These are phyloP conservation scores for Osmerus mordax DNA, from an alignment of 2,113 vertebrate genomes.

Conservation along the genomic window DNA sequence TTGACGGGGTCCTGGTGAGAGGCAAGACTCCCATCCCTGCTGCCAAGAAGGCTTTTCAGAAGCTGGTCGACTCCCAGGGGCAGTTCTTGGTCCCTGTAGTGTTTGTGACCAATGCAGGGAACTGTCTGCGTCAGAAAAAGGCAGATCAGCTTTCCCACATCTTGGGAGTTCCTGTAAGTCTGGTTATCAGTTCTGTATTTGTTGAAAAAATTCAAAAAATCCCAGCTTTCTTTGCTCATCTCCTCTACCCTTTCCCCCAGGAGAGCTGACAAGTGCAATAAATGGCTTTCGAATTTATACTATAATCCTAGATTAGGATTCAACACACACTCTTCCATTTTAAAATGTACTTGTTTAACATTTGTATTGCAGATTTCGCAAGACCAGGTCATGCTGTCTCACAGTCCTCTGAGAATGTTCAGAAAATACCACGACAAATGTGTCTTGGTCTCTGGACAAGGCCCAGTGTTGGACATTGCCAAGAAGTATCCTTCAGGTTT, in stretches of 20 bases:
- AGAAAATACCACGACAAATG: conserved; percentile 81
- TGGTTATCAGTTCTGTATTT: not conserved
- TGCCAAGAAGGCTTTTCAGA: conserved; percentile 78
- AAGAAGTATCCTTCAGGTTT: conserved; percentile 79
- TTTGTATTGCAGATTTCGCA: conserved; percentile 71
- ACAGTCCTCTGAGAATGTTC: conserved; percentile 83
- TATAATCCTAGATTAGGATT: no score
- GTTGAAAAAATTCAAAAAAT: not conserved
- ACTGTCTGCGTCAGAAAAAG: conserved; percentile 80
- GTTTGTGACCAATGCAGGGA: conserved; percentile 91
- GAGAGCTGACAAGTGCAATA: no score
- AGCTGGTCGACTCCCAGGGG: conserved; percentile 75
- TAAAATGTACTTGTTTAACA: not conserved
- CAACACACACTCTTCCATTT: not conserved
- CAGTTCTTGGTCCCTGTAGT: conserved; percentile 82
- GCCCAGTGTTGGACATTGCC: conserved; percentile 81
- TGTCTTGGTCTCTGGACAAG: conserved; percentile 86
- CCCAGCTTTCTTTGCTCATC: not conserved
- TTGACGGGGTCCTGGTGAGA: conserved; percentile 83
- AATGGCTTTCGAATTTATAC: no score
- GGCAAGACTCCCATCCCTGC: conserved; percentile 80
- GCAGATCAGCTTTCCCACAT: conserved; percentile 81
- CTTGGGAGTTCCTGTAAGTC: conserved; percentile 77
- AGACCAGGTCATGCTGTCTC: conserved; percentile 85
- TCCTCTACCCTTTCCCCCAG: no score